Evolutionary conservation across 2,113 vertebrate species (phyloP).

Genomic region (Ginglymostoma cirratum): DNA sequence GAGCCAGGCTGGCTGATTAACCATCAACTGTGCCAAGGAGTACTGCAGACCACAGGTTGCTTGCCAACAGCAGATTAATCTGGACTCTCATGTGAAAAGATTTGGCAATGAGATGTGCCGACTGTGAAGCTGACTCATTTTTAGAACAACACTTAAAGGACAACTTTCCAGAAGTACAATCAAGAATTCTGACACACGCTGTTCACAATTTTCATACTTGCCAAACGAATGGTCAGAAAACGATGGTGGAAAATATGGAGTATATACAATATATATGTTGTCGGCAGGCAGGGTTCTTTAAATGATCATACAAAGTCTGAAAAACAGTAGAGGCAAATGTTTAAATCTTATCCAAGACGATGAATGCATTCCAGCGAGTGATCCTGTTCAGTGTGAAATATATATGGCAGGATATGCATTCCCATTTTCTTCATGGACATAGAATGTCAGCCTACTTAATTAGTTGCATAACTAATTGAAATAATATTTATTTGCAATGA

Average conservation of each 20-base stretch:
- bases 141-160: background rate
- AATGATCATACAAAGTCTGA: background rate
- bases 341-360: background rate
- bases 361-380: background rate
- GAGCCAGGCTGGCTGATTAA: background rate
- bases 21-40: background rate
- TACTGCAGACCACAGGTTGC: background rate
- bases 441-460: background rate
- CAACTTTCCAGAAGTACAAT: background rate
- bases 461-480: background rate
- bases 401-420: background rate
- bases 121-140: background rate
- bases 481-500: background rate
- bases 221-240: background rate
- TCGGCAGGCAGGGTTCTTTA: background rate
- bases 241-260: background rate
- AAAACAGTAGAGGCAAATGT: background rate
- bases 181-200: background rate
- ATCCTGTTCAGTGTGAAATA: background rate
- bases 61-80: constrained; percentile 24
- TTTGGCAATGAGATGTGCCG: background rate
- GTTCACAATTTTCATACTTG: background rate
- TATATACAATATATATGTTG: background rate
- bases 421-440: background rate
- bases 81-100: background rate